These are phyloP conservation scores for Crambe crambe DNA, from an alignment of 37 sponge, comb jelly and placozoan species.

Conservation along the genomic window DNA sequence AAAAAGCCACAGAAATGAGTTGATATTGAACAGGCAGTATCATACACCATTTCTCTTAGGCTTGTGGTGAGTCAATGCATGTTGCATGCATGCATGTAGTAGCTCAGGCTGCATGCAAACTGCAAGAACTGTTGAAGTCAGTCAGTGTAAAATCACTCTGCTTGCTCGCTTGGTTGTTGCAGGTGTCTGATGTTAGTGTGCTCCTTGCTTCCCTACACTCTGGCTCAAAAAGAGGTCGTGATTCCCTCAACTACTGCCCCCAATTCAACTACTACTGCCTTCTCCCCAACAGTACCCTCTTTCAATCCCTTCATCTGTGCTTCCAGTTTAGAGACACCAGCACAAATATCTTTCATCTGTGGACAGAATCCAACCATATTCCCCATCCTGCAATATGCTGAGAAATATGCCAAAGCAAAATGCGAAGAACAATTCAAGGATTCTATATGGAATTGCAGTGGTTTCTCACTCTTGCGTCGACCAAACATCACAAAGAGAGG, in stretches of 20 bases:
- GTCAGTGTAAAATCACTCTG: too few species aligned
- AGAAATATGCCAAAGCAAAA: slow-evolving; percentile 9
- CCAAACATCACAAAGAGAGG: slow-evolving; percentile 32
- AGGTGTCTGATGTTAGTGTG: not conserved
- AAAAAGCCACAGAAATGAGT: too few species aligned
- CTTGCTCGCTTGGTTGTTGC: not conserved
- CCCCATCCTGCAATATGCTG: slow-evolving; percentile 35
- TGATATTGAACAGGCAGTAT: too few species aligned
- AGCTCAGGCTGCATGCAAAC: too few species aligned
- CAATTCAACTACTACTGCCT: not conserved
- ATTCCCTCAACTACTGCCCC: not conserved
- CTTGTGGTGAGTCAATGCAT: too few species aligned
- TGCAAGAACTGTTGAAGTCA: too few species aligned
- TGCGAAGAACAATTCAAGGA: slow-evolving; percentile 36
- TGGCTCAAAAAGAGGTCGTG: not conserved
- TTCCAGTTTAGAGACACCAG: slow-evolving; percentile 1
- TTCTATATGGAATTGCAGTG: slow-evolving; percentile 54
- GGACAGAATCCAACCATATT: slow-evolving; percentile 9
- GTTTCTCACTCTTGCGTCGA: slow-evolving; percentile 32
- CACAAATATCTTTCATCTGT: slow-evolving; percentile 29
- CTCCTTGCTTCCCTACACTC: not conserved
- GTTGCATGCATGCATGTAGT: too few species aligned
- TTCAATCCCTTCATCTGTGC: slow-evolving; percentile 5
- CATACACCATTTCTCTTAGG: too few species aligned
- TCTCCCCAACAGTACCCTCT: not conserved